Evolutionary conservation across 1,140 invertebrate genomes (phyloP), one percentile per base, ranked within the genome.

Genomic region (Nautilus pompilius): DNA sequence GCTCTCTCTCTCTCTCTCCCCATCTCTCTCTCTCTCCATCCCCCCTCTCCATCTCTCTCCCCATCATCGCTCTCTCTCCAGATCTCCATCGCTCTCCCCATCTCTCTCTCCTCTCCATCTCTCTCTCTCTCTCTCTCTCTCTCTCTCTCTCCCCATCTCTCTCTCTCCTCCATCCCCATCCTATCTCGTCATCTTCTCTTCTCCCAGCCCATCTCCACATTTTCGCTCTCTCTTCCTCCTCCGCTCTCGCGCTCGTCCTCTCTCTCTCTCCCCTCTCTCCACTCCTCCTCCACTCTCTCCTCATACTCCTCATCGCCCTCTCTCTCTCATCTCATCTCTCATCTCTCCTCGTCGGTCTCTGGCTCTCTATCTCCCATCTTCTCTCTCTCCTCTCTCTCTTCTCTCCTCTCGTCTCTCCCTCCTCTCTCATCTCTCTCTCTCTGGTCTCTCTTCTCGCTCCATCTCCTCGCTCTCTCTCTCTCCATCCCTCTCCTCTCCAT

Each of bases 401-500:
- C 48, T 6, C 26, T 48, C 48, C 58, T 57, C 48, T 17, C 51
- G 10, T 17, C 58, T 29, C 51, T 29, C 30, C 30, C 61, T 6
- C 58, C 10, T 17, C 17, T 22, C 46, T 26, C n/a, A 2, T 13
- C 5, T 17, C 59, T 30, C 15, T 28, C 41, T 17, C 30, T n/a
- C 60, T 22, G 2, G n/a, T 10, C 46, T 22, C 2, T 32, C 5
- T n/a, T 30, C 30, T 5, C 24, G 17, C 60, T 34, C 55, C 34
- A 28, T 49, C 62, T 59, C 20, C 51, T 60, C 51, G 17, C 54
- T 48, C 30, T 28, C 28, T 45, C 32, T 36, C 51, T 60, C 34
- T 41, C 33, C 60, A 48, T 51, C 57, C 48, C 36, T 41, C 57
- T 60, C 57, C 28, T 29, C 22, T 58, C 55, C 48, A 20, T 62